phyloP scores from a whole-genome alignment of 2,797 vertebrate genomes.

The Bovichtus diacanthus region DNA sequence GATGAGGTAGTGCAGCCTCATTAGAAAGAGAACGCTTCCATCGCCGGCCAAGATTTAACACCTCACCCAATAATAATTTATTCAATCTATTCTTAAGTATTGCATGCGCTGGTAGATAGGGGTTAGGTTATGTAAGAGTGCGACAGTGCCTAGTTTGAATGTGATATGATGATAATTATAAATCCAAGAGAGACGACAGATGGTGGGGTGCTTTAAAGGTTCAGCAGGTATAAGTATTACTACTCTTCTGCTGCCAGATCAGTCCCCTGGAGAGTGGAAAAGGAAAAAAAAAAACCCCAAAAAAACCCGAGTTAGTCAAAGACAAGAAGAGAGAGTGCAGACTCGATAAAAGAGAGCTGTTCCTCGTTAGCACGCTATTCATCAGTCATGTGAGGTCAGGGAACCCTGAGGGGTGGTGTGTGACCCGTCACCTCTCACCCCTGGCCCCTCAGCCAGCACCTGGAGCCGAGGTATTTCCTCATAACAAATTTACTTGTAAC shows the following conservation, averaged over 20 bases:
- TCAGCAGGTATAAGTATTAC: conserved; percentile 68
- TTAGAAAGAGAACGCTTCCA: conserved; percentile 75
- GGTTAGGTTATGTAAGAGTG: conserved; percentile 77
- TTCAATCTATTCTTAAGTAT: conserved; percentile 83
- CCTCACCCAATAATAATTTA: conserved; percentile 78
- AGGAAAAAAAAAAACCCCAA: background rate
- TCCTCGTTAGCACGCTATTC: conserved; percentile 82
- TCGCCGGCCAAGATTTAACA: conserved; percentile 73
- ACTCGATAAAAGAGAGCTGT: conserved; percentile 73
- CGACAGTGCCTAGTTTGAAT: conserved; percentile 70
- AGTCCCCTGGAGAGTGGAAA: conserved; percentile 26
- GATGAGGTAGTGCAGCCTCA: conserved; percentile 64
- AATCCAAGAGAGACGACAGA: conserved; percentile 73
- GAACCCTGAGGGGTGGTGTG: conserved; percentile 74
- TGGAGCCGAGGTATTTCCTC: conserved; percentile 83
- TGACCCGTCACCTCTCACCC: conserved; percentile 75
- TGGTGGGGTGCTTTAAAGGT: conserved; percentile 72
- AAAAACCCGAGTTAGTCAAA: conserved; percentile 53
- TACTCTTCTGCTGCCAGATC: conserved; percentile 61
- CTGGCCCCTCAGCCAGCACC: conserved; percentile 73
- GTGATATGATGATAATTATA: conserved; percentile 79
- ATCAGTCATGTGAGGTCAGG: conserved; percentile 77
- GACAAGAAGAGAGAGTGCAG: conserved; percentile 79
- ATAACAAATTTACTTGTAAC: conserved; percentile 66
- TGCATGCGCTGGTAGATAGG: conserved; percentile 56